Evolutionary conservation across 2,113 vertebrate genomes (phyloP), one percentile per base, ranked within the genome.

Genomic region (Labeo rohita): DNA sequence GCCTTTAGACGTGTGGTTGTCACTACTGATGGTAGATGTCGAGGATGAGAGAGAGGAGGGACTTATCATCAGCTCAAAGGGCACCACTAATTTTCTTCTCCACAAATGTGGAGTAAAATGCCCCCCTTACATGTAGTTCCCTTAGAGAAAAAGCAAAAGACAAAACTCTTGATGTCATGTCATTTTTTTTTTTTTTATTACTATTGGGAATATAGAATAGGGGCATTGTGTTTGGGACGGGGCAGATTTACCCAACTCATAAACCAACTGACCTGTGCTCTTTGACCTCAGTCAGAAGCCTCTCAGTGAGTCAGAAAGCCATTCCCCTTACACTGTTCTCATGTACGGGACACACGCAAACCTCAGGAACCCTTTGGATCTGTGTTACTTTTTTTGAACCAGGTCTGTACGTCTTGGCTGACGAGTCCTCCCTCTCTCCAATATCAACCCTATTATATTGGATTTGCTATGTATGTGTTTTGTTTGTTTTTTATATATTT

Each of bases 401-500:
- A 90, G 87, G 85, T 85, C 80, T 59, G 87, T 85, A 85, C 70
- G 85, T 87, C 91, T 89, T 85, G 52, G 84, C 87, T 89, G 85
- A 90, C 80, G 84, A 90, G 90, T 90, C 89, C 89, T 87, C 81
- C 84, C 91, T 92, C 94, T 93, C 90, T 93, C 87, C 76, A 92
- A 92, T 94, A 92, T 90, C 93, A 94, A 94, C 92, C 92, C 94
- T 94, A 94, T 95, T 95, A 94, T 95, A 95, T 92, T 90, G 94
- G 93, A 95, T 94, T 93, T 95, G 83, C 87, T 90, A 93, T 94
- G 93, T 91, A 88, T 89, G 95, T 95, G 83, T 86, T 90, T 93
- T 93, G 93, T 91, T 89, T 89, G 95, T 93, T 93, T 94, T 94
- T 95, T 95, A 96, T 95, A 97, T 97, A 84, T 84, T 84, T 98